These are phyloP conservation scores for Calliphora vicina DNA, from an alignment of 1,140 invertebrate genomes.

Conservation along the genomic window DNA sequence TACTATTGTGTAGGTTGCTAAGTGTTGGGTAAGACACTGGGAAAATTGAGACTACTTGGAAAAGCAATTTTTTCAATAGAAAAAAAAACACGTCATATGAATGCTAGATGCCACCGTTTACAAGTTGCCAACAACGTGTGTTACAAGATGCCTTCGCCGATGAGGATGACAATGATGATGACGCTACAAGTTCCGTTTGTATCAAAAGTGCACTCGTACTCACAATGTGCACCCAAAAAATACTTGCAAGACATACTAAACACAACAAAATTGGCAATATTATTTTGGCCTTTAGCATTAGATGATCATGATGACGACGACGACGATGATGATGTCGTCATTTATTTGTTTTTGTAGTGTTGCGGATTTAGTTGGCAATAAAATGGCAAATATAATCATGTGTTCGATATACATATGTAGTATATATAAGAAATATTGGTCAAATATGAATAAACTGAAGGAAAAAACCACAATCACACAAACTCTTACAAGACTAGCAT, in stretches of 20 bases:
- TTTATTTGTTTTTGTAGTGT: background rate
- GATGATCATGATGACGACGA: background rate
- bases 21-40: background rate
- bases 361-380: background rate
- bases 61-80: background rate
- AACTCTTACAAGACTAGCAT: background rate
- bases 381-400: background rate
- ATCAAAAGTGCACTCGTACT: background rate
- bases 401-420: too few relatives aligned
- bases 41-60: background rate
- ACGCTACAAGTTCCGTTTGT: background rate
- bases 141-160: background rate
- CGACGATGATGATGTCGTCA: background rate
- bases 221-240: background rate
- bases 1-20: too few relatives aligned
- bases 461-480: background rate
- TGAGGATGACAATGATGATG: background rate
- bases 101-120: background rate
- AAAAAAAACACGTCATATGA: background rate
- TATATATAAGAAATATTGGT: background rate
- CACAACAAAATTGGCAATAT: constrained; percentile 1
- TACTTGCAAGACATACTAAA: background rate
- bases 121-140: background rate
- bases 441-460: background rate
- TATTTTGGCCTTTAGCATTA: background rate